Base-by-base conservation (phyloP, 2,888 invertebrate species). In the Syritta pipiens region DNA sequence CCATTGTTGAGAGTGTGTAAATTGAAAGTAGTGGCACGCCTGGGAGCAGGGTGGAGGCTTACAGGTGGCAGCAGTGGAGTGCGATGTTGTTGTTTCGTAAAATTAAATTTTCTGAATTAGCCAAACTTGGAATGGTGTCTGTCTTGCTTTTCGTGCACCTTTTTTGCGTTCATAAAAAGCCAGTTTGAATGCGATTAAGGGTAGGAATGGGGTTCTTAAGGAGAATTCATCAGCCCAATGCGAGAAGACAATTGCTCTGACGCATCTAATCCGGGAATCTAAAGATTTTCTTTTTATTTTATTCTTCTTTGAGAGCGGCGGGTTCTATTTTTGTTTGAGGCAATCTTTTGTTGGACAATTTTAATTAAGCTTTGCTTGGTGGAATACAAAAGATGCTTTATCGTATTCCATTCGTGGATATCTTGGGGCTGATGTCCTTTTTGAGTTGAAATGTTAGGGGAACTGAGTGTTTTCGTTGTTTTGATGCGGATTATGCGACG, bases 101-200 rank as follows among this genome's bases (percentile, higher is more conserved):
- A 77, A 77, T 77, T 77, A 67, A 77, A 77, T 77, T 77, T 72
- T 77, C 65, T 19, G 42, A 76, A 76, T 76, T 71, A 77, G 44
- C 14, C 4, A 9, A 10, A 37, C 19, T 28, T 40, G 10, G 32
- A n/a, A 17, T 10, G 10, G 6, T 12, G 14, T 12, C 10, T 37
- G 37, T 22, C 6, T 24, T 19, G 19, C 24, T 17, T 37, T 28
- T 60, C n/a, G n/a, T n/a, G n/a, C n/a, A n/a, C 10, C 57, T 51
- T 48, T 32, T 32, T 37, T 40, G 22, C 28, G n/a, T 51, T 10
- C 20, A 30, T 53, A 59, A 46, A 51, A 30, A 32, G 30, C n/a
- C 14, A 24, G 26, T 55, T 62, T 30, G 53, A 63, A 59, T 14
- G 35, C 35, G 12, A 35, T 4, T 6, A 62, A 57, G 2, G 26